These are phyloP conservation scores for Protonibea diacanthus DNA, from an alignment of 2,797 vertebrate species.

Conservation along the genomic window DNA sequence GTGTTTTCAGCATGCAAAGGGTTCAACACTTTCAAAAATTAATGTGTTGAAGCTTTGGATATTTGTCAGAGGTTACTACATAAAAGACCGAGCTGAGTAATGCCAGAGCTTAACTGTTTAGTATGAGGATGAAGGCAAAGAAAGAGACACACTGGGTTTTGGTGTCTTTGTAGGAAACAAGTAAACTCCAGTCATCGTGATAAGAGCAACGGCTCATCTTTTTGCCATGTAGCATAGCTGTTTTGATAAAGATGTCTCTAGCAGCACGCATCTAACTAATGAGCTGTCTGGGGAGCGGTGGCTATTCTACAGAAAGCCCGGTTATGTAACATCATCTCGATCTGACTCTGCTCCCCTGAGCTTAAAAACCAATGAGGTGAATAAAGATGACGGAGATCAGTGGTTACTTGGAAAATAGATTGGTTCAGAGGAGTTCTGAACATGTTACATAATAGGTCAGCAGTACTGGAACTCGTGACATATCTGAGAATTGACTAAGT, in stretches of 20 bases:
- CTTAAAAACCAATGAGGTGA: constrained; percentile 61
- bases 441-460: constrained; percentile 62
- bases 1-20: not conserved
- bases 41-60: not conserved
- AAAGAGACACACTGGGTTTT: constrained; percentile 17
- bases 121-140: constrained; percentile 20
- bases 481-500: constrained; percentile 23
- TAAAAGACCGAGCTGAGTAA: not conserved
- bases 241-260: constrained; percentile 48
- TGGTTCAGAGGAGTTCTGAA: constrained; percentile 56
- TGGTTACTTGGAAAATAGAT: constrained; percentile 63
- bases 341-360: constrained; percentile 57
- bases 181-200: constrained; percentile 22
- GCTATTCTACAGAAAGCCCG: constrained; percentile 50
- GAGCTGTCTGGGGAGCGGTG: constrained; percentile 66
- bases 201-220: constrained; percentile 41
- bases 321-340: constrained; percentile 68
- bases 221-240: constrained; percentile 26
- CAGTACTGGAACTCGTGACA: constrained; percentile 23
- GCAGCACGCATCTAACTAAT: constrained; percentile 66
- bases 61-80: not conserved
- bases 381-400: constrained; percentile 71
- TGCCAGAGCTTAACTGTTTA: constrained; percentile 10
- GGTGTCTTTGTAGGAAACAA: not conserved
- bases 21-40: constrained; percentile 9